Base-by-base conservation (phyloP, 1,140 invertebrate species). In the Microplitis demolitor region DNA sequence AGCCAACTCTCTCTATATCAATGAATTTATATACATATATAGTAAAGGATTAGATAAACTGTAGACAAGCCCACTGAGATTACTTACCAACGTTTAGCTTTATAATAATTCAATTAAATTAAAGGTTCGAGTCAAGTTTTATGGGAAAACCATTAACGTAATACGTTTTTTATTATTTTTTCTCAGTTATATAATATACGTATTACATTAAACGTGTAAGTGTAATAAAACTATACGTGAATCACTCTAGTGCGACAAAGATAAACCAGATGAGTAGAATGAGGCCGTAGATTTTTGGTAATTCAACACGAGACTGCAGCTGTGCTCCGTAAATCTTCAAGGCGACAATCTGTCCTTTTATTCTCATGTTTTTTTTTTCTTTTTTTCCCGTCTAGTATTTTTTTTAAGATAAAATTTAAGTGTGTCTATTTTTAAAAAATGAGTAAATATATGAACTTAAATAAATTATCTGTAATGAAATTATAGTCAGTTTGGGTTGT, bases 281-380 rank as follows among this genome's bases (percentile, higher is more conserved):
- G 54, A n/a, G 33, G n/a, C 33, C 54, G 16, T 54, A 60, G 53
- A 69, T 60, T 69, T 68, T 56, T 11, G 24, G 67, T 69, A 69
- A 69, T 33, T 60, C 35, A 56, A 69, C 53, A 69, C 67, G 54
- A 69, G 5, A 45, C 39, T 45, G 35, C 67, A 69, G 67, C 67
- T 69, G 67, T 69, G 67, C 14, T 45, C 56, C 58, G 54, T 51
- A 31, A 53, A 31, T 45, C 67, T 60, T 54, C 16, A 11, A 53
- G 54, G 34, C 34, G 67, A 69, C 67, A 69, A 56, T 35, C 67
- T 56, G 67, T 69, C 54, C 6, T 35, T 13, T 66, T 66, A n/a
- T 63, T 63, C 61, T 35, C 31, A 34, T 34, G 3, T 54, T 16
- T 39, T 16, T 50, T 4, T n/a, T 69, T 37, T 56, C 1, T 14